A percentile compares a stretch with the other conserved stretches of the same genome.
phyloP scores from a whole-genome alignment of 2,888 invertebrate species.

The Mellilla xanthometata region DNA sequence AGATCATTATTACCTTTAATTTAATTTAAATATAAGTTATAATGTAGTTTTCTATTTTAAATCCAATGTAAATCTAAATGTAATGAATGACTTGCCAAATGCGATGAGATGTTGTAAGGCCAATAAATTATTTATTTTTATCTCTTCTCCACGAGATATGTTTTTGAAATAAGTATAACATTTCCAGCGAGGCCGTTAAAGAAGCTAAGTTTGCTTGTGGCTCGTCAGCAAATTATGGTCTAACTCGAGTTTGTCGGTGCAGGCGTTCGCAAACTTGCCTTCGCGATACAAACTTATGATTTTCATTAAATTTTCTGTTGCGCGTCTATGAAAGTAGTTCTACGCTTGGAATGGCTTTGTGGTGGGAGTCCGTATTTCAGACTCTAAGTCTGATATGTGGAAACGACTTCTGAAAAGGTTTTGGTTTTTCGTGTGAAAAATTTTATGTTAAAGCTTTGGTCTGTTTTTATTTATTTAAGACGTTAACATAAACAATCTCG shows the following conservation, averaged over 20 bases:
- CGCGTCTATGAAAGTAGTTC: constrained; percentile 20
- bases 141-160: neutral
- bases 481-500: too few species aligned
- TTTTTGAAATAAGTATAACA: constrained; percentile 3
- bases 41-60: too few species aligned
- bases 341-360: constrained; percentile 15
- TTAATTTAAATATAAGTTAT: too few species aligned
- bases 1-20: too few species aligned
- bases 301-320: constrained; percentile 61
- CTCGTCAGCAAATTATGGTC: constrained; percentile 71
- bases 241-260: constrained; percentile 54
- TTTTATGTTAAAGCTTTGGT: neutral
- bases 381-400: neutral
- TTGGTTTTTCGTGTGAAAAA: neutral
- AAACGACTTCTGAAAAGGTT: too few species aligned
- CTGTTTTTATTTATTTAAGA: too few species aligned
- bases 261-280: constrained; percentile 54
- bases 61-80: too few species aligned
- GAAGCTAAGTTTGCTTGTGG: constrained; percentile 54
- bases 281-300: constrained; percentile 64
- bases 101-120: too few species aligned
- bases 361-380: neutral
- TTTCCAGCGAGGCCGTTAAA: constrained; percentile 2
- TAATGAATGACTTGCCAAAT: too few species aligned
- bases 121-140: too few species aligned